Evolutionary conservation across 2,797 vertebrate genomes (phyloP), one percentile per base, ranked within the genome.

Genomic region (Hyperoplus immaculatus): DNA sequence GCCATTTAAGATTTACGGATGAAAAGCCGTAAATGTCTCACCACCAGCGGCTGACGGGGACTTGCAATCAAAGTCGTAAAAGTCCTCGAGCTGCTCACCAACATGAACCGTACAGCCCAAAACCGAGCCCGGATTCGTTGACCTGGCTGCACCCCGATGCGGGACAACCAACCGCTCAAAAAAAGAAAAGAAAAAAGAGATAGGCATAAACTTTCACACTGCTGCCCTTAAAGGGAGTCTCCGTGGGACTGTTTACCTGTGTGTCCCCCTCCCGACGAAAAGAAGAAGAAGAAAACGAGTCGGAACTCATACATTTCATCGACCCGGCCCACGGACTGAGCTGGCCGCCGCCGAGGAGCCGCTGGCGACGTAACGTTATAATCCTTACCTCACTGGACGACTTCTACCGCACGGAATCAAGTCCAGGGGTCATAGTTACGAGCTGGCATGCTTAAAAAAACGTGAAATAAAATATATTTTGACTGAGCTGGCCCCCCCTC

Each of bases 81-180:
- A 90, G 69, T 87, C 74, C 50, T 68, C 59, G 58, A 18, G 49
- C 55, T 12, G 71, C 61, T 72, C 67, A 9, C 18, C 75, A 60
- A 70, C 86, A 18, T 42, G 81, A 87, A 77, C 86, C 85, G n/a
- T 80, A 69, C 63, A 16, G 47, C 65, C 29, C 84, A 88, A 91
- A 94, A 94, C 92, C 91, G 92, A 94, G 70, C 81, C 92, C 85
- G 88, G 68, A 86, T 77, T 29, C 80, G 12, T 5, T 77, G 83
- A 89, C 87, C 87, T 77, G 84, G 45, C 83, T 82, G 69, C 66
- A 69, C 74, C 77, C 78, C 84, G 77, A 85, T 88, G 88, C 85
- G 80, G 91, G 90, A 89, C 90, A 70, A 50, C 43, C 73, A 18
- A 45, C 80, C 36, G 80, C 77, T 69, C 61, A 50, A 50, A 50